A percentile compares a stretch with the other conserved stretches of the same genome.
These are phyloP conservation scores for Passer montanus DNA, from an alignment of 2,113 vertebrate genomes.

Conservation along the genomic window DNA sequence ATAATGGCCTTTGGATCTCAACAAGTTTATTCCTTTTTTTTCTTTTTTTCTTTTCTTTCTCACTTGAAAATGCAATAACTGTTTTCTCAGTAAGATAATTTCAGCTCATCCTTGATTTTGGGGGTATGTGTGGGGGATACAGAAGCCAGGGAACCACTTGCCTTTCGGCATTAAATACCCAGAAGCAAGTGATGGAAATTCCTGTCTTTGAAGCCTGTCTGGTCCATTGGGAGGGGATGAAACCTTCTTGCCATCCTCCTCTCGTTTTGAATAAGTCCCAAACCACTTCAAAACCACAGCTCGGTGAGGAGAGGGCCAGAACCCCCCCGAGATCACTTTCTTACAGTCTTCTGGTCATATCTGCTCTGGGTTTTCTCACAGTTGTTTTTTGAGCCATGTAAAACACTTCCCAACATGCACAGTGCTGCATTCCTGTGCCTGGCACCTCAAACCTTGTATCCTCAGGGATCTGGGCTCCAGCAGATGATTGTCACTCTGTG, in stretches of 20 bases:
- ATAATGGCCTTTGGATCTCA: neutral
- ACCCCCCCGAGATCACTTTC: neutral
- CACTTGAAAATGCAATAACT: neutral
- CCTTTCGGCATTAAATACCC: neutral
- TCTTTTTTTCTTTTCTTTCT: neutral
- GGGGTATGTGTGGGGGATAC: fast-evolving
- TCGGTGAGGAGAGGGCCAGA: neutral
- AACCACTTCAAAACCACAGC: neutral
- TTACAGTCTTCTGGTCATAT: neutral
- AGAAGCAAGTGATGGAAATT: neutral
- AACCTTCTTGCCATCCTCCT: neutral
- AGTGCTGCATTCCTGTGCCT: neutral
- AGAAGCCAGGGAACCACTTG: neutral
- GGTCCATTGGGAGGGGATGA: neutral
- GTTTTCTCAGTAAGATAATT: neutral
- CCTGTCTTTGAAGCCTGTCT: neutral
- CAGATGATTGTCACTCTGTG: neutral
- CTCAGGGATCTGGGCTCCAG: neutral
- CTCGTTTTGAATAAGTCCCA: neutral
- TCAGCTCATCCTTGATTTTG: neutral
- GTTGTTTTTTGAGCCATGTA: neutral
- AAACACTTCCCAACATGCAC: fast-evolving
- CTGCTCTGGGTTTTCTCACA: neutral
- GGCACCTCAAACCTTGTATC: neutral
- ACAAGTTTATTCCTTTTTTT: neutral